Percentiles rank a stretch among this genome's conserved stretches.
phyloP scores from a whole-genome alignment of 1,140 invertebrate species.

The Eumaeus atala region DNA sequence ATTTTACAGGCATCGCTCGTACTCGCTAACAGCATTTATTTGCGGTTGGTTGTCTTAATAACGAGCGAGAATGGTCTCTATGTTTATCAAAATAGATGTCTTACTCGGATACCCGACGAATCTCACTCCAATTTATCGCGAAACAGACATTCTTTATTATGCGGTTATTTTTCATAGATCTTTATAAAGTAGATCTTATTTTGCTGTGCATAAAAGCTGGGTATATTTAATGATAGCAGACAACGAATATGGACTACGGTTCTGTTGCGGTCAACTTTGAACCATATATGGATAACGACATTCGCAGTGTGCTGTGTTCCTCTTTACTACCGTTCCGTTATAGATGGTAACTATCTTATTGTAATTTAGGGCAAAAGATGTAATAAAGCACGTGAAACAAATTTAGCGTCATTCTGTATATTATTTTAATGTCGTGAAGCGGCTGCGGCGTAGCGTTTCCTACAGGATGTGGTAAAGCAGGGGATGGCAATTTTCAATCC shows the following conservation, averaged over 20 bases:
- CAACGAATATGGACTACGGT: neutral
- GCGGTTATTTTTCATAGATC: conserved; percentile 2
- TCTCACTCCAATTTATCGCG: neutral
- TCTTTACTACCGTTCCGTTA: conserved; percentile 31
- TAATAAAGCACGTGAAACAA: too few relatives aligned
- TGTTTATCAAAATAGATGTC: neutral
- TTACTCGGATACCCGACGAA: neutral
- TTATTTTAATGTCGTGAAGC: too few relatives aligned
- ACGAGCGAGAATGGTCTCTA: neutral
- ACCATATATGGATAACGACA: conserved; percentile 34
- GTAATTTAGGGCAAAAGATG: neutral
- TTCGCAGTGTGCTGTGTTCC: conserved; percentile 30
- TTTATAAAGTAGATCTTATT: conserved; percentile 9
- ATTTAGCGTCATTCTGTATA: too few relatives aligned
- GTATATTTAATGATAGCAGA: neutral
- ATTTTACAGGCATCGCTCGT: conserved; percentile 40
- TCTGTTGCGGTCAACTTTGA: conserved; percentile 40
- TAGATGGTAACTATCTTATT: conserved; percentile 13
- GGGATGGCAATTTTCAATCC: too few relatives aligned
- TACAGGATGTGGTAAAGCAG: too few relatives aligned
- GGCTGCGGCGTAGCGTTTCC: too few relatives aligned
- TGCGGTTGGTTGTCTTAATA: conserved; percentile 23
- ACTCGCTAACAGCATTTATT: conserved; percentile 23
- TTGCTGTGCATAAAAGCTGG: neutral
- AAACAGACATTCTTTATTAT: conserved; percentile 4